Evolutionary conservation across 2,797 vertebrate species (phyloP), one percentile per base, ranked within the genome.

Genomic region (Siniperca scherzeri): DNA sequence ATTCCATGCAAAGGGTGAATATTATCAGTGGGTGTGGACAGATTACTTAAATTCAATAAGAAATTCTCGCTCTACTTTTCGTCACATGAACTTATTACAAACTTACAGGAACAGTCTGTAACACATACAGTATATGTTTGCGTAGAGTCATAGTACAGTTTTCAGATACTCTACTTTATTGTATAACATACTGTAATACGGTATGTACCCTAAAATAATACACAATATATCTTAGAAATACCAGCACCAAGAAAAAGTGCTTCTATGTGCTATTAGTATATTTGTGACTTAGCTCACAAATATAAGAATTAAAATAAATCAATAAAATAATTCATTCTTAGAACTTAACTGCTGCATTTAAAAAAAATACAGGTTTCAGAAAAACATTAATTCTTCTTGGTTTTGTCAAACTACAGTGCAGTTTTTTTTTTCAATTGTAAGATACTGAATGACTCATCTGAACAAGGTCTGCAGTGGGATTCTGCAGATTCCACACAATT

Each of bases 391-490:
- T 80, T 71, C 36, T 46, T 78, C 7, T 30, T 64, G 50, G 77
- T 80, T 76, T 60, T 66, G 27, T 76, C 30, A 16, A 68, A 53
- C 52, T 74, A 22, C 33, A 69, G 70, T 64, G 55, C 7, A 30
- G 30, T 27, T 76, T 65, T 14, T 67, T 14, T 82, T 81, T 79
- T 56, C 44, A 48, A 59, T 10, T 59, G 36, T 50, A 71, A 70
- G 33, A 79, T 62, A 65, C 53, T 44, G 40, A 57, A 50, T 86
- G 81, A 89, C 64, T 89, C 79, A 69, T 89, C 68, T 82, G 70
- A 84, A 74, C 76, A 76, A 88, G 70, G 79, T 81, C 72, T 80
- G 67, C 85, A 78, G 85, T 69, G 25, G 42, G 73, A 83, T 80
- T 77, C 66, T 25, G 69, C 59, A 78, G 56, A 70, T 78, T 86